These are phyloP conservation scores for Notothenia rossii DNA, from an alignment of 2,113 vertebrate genomes.

Conservation along the genomic window DNA sequence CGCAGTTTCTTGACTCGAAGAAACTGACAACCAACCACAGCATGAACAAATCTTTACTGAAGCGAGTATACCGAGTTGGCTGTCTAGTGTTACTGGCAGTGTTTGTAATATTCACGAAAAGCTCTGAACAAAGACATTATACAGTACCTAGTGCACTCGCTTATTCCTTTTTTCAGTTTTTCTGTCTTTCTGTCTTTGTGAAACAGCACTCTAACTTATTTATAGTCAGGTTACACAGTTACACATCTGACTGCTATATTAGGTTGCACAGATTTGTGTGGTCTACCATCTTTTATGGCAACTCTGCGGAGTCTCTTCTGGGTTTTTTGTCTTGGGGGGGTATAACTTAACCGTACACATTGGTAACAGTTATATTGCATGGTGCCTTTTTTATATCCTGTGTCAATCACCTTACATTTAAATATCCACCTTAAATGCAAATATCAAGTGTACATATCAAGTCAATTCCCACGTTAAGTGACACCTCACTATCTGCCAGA, in stretches of 20 bases:
- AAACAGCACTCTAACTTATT: constrained; percentile 20
- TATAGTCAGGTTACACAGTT: constrained; percentile 12
- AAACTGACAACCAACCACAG: constrained; percentile 28
- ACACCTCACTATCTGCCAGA: not conserved
- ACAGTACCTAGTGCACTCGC: not conserved
- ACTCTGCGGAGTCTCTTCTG: constrained; percentile 11
- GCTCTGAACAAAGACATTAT: constrained; percentile 8
- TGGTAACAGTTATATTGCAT: not conserved
- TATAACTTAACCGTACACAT: constrained; percentile 3
- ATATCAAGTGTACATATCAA: not conserved
- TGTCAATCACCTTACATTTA: no score
- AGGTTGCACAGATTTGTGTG: constrained; percentile 25
- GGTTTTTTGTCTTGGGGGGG: not conserved
- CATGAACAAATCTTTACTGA: constrained; percentile 34
- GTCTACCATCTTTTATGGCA: constrained; percentile 26
- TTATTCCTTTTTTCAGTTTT: not conserved
- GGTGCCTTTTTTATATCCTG: not conserved
- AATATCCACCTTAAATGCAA: not conserved
- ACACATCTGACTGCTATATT: constrained; percentile 5
- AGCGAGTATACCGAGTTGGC: constrained; percentile 22
- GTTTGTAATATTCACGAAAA: not conserved
- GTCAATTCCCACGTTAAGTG: not conserved
- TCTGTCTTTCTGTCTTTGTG: not conserved
- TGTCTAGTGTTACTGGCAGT: not conserved
- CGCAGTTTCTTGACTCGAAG: constrained; percentile 17